These are phyloP conservation scores for Plusia festucae DNA, from an alignment of 2,888 invertebrate species.

Conservation along the genomic window DNA sequence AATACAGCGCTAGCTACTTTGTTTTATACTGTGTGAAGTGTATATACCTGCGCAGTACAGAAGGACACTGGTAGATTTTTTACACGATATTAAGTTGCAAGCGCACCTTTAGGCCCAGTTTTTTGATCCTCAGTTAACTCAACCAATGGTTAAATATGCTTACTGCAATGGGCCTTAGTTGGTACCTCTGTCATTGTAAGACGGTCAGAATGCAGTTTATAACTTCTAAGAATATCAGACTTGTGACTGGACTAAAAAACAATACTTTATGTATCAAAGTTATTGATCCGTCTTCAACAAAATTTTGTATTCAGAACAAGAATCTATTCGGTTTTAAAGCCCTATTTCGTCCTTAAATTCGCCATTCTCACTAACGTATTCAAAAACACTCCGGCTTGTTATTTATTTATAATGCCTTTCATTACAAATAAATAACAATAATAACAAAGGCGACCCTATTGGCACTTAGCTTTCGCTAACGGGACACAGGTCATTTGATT, in stretches of 20 bases:
- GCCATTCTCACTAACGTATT: not conserved
- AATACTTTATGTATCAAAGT: not conserved
- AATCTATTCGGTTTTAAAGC: not conserved
- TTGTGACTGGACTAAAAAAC: slow-evolving; percentile 17
- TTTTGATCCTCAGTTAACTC: no score
- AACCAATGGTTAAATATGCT: no score
- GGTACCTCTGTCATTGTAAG: not conserved
- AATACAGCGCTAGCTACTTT: no score
- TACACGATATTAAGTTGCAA: no score
- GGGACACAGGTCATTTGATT: not conserved
- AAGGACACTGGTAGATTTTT: no score
- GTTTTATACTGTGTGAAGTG: no score
- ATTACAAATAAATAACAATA: slow-evolving; percentile 8
- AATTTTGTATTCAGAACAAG: not conserved
- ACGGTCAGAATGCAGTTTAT: slow-evolving; percentile 10
- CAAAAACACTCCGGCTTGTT: not conserved
- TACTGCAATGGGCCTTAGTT: no score
- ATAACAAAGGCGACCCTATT: slow-evolving; percentile 5
- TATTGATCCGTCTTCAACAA: not conserved
- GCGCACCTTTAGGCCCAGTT: no score
- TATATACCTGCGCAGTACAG: no score
- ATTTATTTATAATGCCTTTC: no score
- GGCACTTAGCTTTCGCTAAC: slow-evolving; percentile 5
- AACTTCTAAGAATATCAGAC: slow-evolving; percentile 10
- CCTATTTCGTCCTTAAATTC: not conserved